phyloP scores from a whole-genome alignment of 2,888 invertebrate species.

The Fragum fragum region DNA sequence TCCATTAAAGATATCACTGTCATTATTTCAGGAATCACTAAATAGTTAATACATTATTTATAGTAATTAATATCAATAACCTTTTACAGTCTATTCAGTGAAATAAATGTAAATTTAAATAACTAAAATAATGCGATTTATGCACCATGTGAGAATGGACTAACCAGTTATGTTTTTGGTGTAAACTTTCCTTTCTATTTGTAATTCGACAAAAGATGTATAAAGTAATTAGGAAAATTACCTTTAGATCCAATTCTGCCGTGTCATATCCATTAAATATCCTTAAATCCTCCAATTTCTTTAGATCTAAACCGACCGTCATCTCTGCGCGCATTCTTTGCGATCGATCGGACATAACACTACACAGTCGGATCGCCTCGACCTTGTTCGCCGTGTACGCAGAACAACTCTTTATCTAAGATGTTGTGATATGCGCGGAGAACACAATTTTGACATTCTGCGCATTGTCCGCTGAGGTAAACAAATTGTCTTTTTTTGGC shows the following conservation, averaged over 20 bases:
- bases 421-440: neutral
- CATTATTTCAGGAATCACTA: too few relatives aligned
- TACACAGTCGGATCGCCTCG: slow-evolving; percentile 1
- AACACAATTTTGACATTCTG: neutral
- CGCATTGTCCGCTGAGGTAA: neutral
- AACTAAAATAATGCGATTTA: neutral
- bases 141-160: neutral
- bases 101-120: neutral
- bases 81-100: too few relatives aligned
- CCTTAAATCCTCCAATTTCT: slow-evolving; percentile 62
- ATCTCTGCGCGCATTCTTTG: slow-evolving; percentile 62
- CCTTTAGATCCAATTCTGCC: slow-evolving; percentile 45
- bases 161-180: neutral
- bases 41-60: too few relatives aligned
- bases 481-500: neutral
- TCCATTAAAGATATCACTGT: too few relatives aligned
- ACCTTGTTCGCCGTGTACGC: neutral
- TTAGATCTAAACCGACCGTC: slow-evolving; percentile 61
- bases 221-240: slow-evolving; percentile 18
- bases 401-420: neutral
- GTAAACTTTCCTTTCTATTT: neutral
- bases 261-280: slow-evolving; percentile 64
- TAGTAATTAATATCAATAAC: too few relatives aligned
- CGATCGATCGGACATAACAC: slow-evolving; percentile 24
- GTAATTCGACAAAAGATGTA: neutral